Evolutionary conservation across 2,113 vertebrate genomes (phyloP).

Genomic region (Hemiscyllium ocellatum): DNA sequence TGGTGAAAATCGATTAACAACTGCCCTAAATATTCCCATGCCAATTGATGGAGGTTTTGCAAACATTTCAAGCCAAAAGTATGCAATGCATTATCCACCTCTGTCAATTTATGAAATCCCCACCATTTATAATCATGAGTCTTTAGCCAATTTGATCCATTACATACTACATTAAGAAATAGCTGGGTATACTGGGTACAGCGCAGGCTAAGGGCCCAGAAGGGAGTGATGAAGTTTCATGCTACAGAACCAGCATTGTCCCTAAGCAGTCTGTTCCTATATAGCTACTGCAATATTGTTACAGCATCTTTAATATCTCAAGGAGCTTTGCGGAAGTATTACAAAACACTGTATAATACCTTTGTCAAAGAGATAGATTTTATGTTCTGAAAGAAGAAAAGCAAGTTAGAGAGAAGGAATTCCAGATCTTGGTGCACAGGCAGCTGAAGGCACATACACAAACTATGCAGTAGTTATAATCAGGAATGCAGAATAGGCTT

Average conservation of each 20-base stretch:
- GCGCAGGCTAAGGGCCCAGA: no score
- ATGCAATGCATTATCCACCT: no score
- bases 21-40: neutral
- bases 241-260: neutral
- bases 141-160: no score
- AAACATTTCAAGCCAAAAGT: neutral
- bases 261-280: neutral
- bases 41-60: neutral
- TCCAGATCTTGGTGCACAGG: neutral
- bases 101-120: no score
- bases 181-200: no score
- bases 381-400: neutral
- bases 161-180: no score
- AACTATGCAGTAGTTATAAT: neutral
- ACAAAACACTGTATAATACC: neutral
- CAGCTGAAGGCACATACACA: neutral
- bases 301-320: neutral
- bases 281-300: neutral
- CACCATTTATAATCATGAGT: no score
- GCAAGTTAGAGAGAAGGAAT: neutral
- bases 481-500: neutral
- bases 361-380: neutral
- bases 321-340: neutral
- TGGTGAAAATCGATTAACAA: neutral
- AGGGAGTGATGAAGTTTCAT: neutral